Evolutionary conservation across 2,888 invertebrate species (phyloP).

Genomic region (Nephrocerus scutellatus): DNA sequence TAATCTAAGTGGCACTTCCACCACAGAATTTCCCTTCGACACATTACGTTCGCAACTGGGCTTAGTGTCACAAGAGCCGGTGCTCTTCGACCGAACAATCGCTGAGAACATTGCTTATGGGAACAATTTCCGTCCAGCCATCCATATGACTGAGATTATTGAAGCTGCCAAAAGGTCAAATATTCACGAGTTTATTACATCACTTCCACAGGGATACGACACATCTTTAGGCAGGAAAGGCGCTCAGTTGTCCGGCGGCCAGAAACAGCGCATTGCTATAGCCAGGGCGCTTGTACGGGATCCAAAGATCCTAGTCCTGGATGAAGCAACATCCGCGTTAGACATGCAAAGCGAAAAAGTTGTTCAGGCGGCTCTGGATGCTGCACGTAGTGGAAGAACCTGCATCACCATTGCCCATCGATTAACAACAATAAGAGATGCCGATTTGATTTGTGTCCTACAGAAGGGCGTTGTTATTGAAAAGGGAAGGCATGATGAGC

Average conservation of each 20-base stretch:
- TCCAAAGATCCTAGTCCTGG: slow-evolving; percentile 63
- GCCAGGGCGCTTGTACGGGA: slow-evolving; percentile 71
- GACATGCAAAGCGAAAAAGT: slow-evolving; percentile 71
- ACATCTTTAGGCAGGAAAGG: slow-evolving; percentile 70
- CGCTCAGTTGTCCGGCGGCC: slow-evolving; percentile 74
- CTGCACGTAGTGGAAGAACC: slow-evolving; percentile 71
- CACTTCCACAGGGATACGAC: slow-evolving; percentile 68
- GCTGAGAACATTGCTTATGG: slow-evolving; percentile 85
- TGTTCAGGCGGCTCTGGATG: slow-evolving; percentile 79
- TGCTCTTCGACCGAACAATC: slow-evolving; percentile 75
- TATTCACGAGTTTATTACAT: slow-evolving; percentile 68
- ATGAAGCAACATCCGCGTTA: slow-evolving; percentile 75
- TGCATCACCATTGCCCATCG: slow-evolving; percentile 84
- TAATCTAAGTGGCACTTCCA: slow-evolving; percentile 54
- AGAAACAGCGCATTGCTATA: slow-evolving; percentile 81
- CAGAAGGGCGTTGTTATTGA: slow-evolving; percentile 70
- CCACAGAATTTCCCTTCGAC: slow-evolving; percentile 56
- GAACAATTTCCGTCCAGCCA: slow-evolving; percentile 59
- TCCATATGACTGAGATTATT: slow-evolving; percentile 66
- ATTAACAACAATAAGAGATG: slow-evolving; percentile 73
- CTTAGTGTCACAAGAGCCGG: slow-evolving; percentile 80
- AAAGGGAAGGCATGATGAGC: slow-evolving; percentile 66
- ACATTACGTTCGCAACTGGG: slow-evolving; percentile 69
- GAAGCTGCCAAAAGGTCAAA: slow-evolving; percentile 68
- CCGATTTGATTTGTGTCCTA: slow-evolving; percentile 78